Base-by-base conservation (phyloP, 2,888 invertebrate species). In the Osmoderma eremita region DNA sequence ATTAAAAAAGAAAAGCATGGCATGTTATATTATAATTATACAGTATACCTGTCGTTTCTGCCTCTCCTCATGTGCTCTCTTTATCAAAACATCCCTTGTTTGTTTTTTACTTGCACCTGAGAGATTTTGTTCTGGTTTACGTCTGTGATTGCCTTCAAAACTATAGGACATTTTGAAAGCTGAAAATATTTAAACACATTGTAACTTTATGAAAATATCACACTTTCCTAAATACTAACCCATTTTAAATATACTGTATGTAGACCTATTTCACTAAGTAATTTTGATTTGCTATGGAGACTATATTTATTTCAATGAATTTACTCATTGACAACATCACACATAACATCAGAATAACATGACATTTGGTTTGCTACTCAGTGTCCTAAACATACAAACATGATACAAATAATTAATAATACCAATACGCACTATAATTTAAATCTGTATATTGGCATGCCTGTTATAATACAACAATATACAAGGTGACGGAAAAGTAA, bases 71-170 rank as follows among this genome's bases (percentile, higher is more conserved):
- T 95, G 94, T 49, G 93, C 92, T 79, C 92, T 91, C 66, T 90
- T 88, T 70, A 97, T 85, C 56, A 95, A 83, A 62, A 88, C 86
- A 76, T 93, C 91, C 74, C 88, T 84, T 51, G 87, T 90, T 70
- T 91, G 88, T 71, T 89, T 87, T 65, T 86, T 86, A 78, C 93
- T 93, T n/a, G 91, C 91, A 67, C 97, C 97, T 68, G 94, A 91
- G 73, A 97, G 85, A 82, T 93, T 95, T 83, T 97, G 97, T 77
- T 91, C 88, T 6, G 97, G 97, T 81, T 88, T 91, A 56, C 92
- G 87, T 77, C 93, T 88, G 80, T 91, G 94, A 80, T 96, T 92
- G 65, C 97, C 97, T 81, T 97, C 96, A 80, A 97, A 97, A 77
- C 92, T 87, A 76, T 87, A 89, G 83, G 78, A 78, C 77, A 83